Conservation (phyloP, 2,113 vertebrate genomes). For the Oreochromis tanganicae region DNA sequence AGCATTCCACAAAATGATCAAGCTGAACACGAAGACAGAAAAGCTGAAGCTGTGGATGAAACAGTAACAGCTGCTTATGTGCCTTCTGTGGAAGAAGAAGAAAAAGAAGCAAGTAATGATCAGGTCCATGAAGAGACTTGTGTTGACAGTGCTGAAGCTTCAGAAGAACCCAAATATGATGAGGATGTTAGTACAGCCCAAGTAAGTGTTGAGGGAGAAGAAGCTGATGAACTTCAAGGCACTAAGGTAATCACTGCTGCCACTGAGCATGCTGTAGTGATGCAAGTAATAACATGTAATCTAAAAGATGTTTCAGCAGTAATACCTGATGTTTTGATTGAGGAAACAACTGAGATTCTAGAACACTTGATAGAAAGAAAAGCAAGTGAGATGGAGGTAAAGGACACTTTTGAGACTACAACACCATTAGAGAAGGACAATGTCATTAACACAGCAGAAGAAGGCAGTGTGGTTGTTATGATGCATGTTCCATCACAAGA, state of each 20-base stretch:
- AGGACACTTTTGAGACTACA: constrained; percentile 14
- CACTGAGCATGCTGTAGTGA: not conserved
- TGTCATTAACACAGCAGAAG: constrained; percentile 22
- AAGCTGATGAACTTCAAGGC: not conserved
- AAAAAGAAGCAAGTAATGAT: not conserved
- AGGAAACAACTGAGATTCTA: constrained; percentile 20
- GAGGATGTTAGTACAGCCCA: not conserved
- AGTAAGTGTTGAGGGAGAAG: constrained; percentile 5
- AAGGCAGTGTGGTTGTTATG: not conserved
- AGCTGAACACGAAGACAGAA: not conserved
- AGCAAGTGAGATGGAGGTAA: constrained; percentile 36
- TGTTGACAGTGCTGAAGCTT: not conserved
- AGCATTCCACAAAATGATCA: not conserved
- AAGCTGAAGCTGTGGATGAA: constrained; percentile 19
- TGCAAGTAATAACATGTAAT: not conserved
- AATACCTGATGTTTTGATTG: not conserved
- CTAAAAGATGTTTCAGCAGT: not conserved
- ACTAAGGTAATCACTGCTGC: not conserved
- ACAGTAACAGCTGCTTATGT: constrained; percentile 3
- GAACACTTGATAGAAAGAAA: constrained; percentile 25
- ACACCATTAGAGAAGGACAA: not conserved
- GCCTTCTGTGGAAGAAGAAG: not conserved
- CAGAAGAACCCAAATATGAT: constrained; percentile 2
- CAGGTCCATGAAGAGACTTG: not conserved
- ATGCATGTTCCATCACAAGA: constrained; percentile 4